Evolutionary conservation across 30 jellyfish, hydroid and myxozoan species (phyloP).

Genomic region (Rhopilema esculentum): DNA sequence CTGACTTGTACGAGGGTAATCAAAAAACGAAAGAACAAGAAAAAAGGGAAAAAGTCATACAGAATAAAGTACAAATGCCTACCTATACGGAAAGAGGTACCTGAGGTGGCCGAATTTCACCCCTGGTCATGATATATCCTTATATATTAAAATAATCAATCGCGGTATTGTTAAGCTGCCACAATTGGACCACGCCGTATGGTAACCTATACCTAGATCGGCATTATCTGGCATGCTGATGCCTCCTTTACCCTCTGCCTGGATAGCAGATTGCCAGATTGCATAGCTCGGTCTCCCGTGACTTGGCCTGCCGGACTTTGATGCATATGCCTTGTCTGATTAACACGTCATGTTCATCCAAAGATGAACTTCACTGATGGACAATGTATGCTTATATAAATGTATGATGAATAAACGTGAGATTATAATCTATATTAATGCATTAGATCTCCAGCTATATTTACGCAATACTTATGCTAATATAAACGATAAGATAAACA

Average conservation of each 20-base stretch:
- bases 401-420: constrained; percentile 13
- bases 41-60: constrained; percentile 51
- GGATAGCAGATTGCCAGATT: neutral
- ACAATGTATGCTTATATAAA: constrained; percentile 15
- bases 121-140: constrained; percentile 14
- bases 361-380: neutral
- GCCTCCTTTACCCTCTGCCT: constrained; percentile 12
- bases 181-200: neutral
- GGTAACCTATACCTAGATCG: constrained; percentile 6
- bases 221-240: neutral
- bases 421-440: constrained; percentile 10
- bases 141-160: neutral
- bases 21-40: constrained; percentile 31
- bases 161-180: neutral
- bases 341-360: neutral
- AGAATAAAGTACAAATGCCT: constrained; percentile 58
- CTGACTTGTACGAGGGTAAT: constrained; percentile 46
- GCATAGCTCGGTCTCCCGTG: neutral
- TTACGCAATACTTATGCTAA: neutral
- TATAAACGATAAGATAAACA: neutral
- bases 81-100: constrained; percentile 39
- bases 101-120: constrained; percentile 23
- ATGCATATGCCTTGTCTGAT: neutral
- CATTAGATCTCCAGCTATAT: constrained; percentile 29
- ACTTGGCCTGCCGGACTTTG: neutral